Conservation (phyloP, 2,113 vertebrate species). For the Hyaena hyaena region DNA sequence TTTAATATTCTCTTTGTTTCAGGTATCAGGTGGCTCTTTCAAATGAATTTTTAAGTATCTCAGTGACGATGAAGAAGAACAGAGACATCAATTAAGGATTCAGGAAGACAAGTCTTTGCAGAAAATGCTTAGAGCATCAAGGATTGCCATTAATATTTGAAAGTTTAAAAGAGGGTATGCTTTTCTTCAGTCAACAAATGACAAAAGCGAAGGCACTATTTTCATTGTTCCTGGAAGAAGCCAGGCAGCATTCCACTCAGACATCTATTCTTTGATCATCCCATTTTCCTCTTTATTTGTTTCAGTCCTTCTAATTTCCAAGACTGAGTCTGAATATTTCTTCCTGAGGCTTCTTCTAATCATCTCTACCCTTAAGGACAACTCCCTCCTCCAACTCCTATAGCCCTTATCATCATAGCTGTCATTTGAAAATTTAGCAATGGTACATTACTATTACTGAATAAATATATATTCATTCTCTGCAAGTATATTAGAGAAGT, state of each 20-base stretch:
- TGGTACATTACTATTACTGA: neutral
- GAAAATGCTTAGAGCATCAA: slow-evolving; percentile 22
- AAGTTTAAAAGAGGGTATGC: neutral
- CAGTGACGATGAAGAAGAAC: slow-evolving; percentile 15
- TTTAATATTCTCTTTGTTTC: slow-evolving; percentile 78
- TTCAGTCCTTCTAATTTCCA: neutral
- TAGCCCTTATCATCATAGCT: neutral
- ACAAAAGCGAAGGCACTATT: neutral
- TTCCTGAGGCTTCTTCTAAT: neutral
- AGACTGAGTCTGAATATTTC: slow-evolving; percentile 1
- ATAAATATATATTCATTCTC: neutral
- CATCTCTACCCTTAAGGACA: neutral
- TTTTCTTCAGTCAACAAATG: slow-evolving; percentile 18
- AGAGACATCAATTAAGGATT: slow-evolving; percentile 54
- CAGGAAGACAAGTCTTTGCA: slow-evolving; percentile 28
- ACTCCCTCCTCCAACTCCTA: neutral
- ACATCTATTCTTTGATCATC: neutral
- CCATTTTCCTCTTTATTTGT: neutral
- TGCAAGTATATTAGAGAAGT: neutral
- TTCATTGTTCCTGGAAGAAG: slow-evolving; percentile 42
- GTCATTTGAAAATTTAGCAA: slow-evolving; percentile 5
- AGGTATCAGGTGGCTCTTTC: slow-evolving; percentile 56
- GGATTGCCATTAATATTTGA: slow-evolving; percentile 24
- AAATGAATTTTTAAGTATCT: slow-evolving; percentile 75
- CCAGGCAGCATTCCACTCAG: neutral